Percentiles rank a stretch among this genome's conserved stretches.
phyloP scores from a whole-genome alignment of 2,797 vertebrate species.

The Pitangus sulphuratus region DNA sequence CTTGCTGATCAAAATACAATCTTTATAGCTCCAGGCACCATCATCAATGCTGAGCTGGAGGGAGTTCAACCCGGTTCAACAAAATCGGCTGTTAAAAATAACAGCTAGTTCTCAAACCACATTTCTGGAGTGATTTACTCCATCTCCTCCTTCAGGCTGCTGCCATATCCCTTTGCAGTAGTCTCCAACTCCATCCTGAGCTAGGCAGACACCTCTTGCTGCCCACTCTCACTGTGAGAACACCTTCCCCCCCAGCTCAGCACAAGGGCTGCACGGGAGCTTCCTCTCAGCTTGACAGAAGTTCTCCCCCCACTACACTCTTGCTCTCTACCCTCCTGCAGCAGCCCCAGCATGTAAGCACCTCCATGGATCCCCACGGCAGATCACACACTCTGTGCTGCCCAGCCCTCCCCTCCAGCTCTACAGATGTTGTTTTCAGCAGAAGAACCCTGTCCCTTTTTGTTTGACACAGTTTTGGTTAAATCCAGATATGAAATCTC shows the following conservation, averaged over 20 bases:
- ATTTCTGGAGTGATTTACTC: neutral
- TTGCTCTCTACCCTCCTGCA: neutral
- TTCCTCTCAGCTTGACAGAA: neutral
- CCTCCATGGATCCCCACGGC: neutral
- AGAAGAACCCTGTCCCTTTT: neutral
- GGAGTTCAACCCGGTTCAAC: conserved; percentile 48
- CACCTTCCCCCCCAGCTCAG: neutral
- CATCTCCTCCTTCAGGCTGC: neutral
- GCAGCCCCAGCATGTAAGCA: neutral
- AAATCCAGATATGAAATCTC: neutral
- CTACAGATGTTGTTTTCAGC: neutral
- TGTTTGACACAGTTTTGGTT: neutral
- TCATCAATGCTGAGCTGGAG: conserved; percentile 47
- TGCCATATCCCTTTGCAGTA: neutral
- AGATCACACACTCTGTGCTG: neutral
- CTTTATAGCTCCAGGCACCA: conserved; percentile 47
- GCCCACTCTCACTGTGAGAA: neutral
- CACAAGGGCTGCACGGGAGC: neutral
- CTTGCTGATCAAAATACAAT: conserved; percentile 64
- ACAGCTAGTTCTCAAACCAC: conserved; percentile 27
- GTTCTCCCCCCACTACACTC: neutral
- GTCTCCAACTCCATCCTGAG: neutral
- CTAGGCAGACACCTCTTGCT: neutral
- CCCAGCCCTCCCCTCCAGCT: neutral
- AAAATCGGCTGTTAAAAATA: conserved; percentile 27